Evolutionary conservation across 2,113 vertebrate species (phyloP).

Genomic region (Cynopterus brachyotis): DNA sequence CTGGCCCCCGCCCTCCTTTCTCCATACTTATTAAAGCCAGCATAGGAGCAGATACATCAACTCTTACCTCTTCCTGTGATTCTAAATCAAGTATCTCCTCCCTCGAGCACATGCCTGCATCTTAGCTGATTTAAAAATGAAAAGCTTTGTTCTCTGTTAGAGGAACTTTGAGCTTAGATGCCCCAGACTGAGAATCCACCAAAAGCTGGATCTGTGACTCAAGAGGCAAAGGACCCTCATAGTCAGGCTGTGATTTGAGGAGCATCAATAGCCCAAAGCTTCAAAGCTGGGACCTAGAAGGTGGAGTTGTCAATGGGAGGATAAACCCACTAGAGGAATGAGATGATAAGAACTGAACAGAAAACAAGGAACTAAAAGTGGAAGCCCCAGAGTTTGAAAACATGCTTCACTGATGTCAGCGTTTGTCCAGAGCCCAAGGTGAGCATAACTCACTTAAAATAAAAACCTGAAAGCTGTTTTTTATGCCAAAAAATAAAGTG

Average conservation of each 20-base stretch:
- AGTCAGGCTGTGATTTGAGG: background rate
- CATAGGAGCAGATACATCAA: background rate
- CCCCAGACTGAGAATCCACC: background rate
- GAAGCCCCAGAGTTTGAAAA: background rate
- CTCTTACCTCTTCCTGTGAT: background rate
- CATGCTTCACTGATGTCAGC: background rate
- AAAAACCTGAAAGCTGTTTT: conserved; percentile 2
- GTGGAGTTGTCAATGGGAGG: background rate
- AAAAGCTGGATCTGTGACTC: background rate
- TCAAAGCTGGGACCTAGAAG: background rate
- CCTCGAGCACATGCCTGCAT: background rate
- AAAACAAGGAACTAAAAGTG: background rate
- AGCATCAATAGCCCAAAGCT: background rate
- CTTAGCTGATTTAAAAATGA: background rate
- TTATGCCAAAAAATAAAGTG: conserved; percentile 22
- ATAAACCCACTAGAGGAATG: background rate
- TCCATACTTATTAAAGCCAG: background rate
- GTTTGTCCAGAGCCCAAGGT: background rate
- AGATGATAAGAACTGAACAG: background rate
- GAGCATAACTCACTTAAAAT: background rate
- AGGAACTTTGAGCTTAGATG: background rate
- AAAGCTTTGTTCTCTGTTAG: background rate
- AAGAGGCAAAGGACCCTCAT: background rate
- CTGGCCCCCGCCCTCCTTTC: background rate
- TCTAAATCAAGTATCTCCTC: background rate